phyloP scores from a whole-genome alignment of 2,888 invertebrate species.

The Leptura quadrifasciata region DNA sequence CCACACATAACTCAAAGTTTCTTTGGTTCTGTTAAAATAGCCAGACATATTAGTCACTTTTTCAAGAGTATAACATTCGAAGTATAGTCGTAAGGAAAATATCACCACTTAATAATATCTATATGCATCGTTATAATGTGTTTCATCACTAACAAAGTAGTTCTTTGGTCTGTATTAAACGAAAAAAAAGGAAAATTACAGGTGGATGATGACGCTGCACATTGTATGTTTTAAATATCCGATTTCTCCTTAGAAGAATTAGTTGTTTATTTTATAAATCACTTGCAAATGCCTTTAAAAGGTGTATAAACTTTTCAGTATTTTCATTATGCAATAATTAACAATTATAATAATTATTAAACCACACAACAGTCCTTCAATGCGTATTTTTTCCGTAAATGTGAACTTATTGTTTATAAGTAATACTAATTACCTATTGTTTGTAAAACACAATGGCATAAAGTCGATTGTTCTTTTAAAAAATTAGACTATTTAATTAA shows the following conservation, averaged over 20 bases:
- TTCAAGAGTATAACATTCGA: constrained; percentile 4
- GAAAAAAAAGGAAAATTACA: too few relatives aligned
- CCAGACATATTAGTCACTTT: constrained; percentile 34
- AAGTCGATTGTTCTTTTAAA: constrained; percentile 18
- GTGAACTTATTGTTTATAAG: constrained; percentile 17
- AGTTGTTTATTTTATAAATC: not conserved
- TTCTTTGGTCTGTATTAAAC: too few relatives aligned
- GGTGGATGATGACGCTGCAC: too few relatives aligned
- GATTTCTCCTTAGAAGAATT: too few relatives aligned
- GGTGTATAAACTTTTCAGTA: too few relatives aligned
- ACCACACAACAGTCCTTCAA: constrained; percentile 6
- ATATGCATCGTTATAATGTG: not conserved
- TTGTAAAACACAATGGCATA: constrained; percentile 27
- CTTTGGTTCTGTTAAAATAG: constrained; percentile 23
- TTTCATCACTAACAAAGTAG: too few relatives aligned
- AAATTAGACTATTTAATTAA: constrained; percentile 21
- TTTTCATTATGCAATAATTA: too few relatives aligned
- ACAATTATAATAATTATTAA: not conserved
- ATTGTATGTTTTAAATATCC: too few relatives aligned
- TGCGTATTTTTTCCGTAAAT: not conserved
- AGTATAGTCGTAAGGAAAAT: not conserved
- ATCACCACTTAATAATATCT: not conserved
- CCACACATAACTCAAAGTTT: constrained; percentile 1
- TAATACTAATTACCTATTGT: constrained; percentile 32
- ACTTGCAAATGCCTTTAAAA: too few relatives aligned